Conservation (phyloP, 1,140 invertebrate species). For the Colletes latitarsis region DNA sequence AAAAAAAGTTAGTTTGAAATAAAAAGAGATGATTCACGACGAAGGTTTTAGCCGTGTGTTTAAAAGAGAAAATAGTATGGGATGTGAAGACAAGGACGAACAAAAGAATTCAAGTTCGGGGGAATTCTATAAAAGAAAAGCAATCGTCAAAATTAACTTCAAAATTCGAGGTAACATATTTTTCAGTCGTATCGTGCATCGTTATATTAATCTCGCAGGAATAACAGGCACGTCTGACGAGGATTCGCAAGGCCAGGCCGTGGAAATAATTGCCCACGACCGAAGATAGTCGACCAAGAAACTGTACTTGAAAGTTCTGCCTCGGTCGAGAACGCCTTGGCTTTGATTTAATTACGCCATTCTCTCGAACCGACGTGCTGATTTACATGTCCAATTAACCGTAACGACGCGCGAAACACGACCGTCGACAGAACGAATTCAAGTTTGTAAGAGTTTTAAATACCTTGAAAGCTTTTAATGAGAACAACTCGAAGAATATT, state of each 20-base stretch:
- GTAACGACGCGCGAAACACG: background rate
- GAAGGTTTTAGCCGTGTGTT: too few relatives aligned
- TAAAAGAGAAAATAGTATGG: too few relatives aligned
- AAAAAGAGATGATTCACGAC: too few relatives aligned
- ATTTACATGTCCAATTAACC: background rate
- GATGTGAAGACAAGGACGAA: too few relatives aligned
- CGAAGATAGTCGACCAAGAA: background rate
- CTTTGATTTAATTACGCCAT: background rate
- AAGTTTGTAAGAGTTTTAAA: background rate
- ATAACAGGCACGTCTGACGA: background rate
- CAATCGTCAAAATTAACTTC: too few relatives aligned
- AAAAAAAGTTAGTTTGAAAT: too few relatives aligned
- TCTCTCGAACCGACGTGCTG: background rate
- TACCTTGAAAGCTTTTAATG: too few relatives aligned
- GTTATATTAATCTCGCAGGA: conserved; percentile 10
- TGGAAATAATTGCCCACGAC: conserved; percentile 32
- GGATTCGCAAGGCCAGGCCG: background rate
- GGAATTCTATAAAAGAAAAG: too few relatives aligned
- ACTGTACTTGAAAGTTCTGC: background rate
- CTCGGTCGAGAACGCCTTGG: background rate
- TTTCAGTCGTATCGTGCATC: too few relatives aligned
- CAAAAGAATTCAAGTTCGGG: too few relatives aligned
- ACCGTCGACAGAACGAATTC: background rate
- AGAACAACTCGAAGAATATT: too few relatives aligned
- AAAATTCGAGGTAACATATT: too few relatives aligned